Conservation (phyloP, 2,888 invertebrate genomes). For the Drosophila anomalipes region DNA sequence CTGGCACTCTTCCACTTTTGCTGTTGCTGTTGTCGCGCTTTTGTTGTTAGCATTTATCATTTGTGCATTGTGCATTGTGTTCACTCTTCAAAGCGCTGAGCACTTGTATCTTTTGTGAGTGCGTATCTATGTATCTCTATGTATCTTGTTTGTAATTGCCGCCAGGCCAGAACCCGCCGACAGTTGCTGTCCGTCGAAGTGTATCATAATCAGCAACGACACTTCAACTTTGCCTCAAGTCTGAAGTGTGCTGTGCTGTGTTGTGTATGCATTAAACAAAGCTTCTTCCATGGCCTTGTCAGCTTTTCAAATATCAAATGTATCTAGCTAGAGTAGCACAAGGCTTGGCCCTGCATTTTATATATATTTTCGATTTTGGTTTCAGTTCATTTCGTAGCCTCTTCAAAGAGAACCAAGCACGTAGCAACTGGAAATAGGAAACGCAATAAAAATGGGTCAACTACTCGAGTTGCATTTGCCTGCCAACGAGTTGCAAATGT, state of each 20-base stretch:
- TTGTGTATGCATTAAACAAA: conserved; percentile 16
- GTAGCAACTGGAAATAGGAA: conserved; percentile 8
- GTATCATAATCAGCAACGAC: conserved; percentile 72
- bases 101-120: conserved; percentile 54
- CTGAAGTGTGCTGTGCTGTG: conserved; percentile 24
- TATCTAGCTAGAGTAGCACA: background rate
- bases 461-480: conserved; percentile 54
- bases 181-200: conserved; percentile 65
- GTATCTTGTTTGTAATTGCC: conserved; percentile 59
- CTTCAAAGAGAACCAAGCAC: conserved; percentile 16
- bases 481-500: conserved; percentile 53
- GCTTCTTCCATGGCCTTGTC: conserved; percentile 27
- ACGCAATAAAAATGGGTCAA: conserved; percentile 63
- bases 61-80: conserved; percentile 53
- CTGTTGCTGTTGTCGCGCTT: conserved; percentile 46
- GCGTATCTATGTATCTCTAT: conserved; percentile 45
- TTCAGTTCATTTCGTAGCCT: conserved; percentile 13
- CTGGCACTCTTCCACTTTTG: conserved; percentile 49
- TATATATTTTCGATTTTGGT: conserved; percentile 15
- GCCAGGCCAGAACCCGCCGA: conserved; percentile 46
- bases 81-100: conserved; percentile 9
- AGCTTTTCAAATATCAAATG: conserved; percentile 16
- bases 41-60: conserved; percentile 64
- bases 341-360: conserved; percentile 1
- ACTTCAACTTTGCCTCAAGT: conserved; percentile 40